Percentiles rank a stretch among this genome's conserved stretches.
phyloP scores from a whole-genome alignment of 2,888 invertebrate species.

The Cryptocheilus praepositus region DNA sequence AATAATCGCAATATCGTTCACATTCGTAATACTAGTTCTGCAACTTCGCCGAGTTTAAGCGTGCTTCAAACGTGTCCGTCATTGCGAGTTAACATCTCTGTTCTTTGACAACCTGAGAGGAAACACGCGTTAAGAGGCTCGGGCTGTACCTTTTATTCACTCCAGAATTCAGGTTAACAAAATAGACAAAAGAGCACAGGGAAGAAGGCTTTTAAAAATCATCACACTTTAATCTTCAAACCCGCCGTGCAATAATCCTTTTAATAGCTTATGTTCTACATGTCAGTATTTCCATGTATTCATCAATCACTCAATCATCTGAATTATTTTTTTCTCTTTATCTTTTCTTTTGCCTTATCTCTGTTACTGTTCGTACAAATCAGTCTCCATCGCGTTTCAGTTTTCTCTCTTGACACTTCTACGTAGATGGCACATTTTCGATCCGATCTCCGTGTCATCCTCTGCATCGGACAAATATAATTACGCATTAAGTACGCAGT shows the following conservation, averaged over 20 bases:
- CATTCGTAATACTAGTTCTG: too few species aligned
- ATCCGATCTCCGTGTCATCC: too few species aligned
- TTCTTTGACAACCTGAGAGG: constrained; percentile 41
- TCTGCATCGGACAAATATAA: constrained; percentile 39
- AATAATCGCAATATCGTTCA: too few species aligned
- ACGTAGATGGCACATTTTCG: too few species aligned
- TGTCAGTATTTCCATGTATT: too few species aligned
- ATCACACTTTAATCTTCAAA: background rate
- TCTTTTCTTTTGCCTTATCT: background rate
- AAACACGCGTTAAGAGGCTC: constrained; percentile 31
- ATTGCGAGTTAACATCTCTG: constrained; percentile 31
- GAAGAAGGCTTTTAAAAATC: background rate
- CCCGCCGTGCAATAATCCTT: too few species aligned
- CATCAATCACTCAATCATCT: too few species aligned
- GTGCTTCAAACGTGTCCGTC: constrained; percentile 18
- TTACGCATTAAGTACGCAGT: constrained; percentile 53
- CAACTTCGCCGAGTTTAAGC: too few species aligned
- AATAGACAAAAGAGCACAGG: constrained; percentile 40
- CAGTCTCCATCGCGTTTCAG: constrained; percentile 17
- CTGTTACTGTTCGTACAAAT: background rate
- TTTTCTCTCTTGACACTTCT: too few species aligned
- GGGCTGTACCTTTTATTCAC: constrained; percentile 26
- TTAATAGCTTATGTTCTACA: too few species aligned
- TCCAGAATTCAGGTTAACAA: constrained; percentile 44
- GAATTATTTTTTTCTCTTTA: too few species aligned